These are phyloP conservation scores for Parazoanthus swiftii DNA, from an alignment of 92 coral and sea anemone genomes.

Conservation along the genomic window DNA sequence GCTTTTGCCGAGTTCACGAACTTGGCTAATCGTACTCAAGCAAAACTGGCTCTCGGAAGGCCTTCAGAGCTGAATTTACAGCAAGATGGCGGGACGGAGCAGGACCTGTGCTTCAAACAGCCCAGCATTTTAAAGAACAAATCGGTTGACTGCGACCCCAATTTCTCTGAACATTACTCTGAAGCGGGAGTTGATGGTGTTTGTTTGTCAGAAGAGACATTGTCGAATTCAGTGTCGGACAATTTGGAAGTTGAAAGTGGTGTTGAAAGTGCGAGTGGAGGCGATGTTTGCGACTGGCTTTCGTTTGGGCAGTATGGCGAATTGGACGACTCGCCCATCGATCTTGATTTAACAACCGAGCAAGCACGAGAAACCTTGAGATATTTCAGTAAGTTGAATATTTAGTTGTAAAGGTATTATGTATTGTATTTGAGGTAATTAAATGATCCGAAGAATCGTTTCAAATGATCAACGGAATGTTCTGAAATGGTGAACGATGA, in stretches of 20 bases:
- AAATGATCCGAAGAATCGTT: not conserved
- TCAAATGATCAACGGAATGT: not conserved
- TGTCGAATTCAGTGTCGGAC: constrained; percentile 79
- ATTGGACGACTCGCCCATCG: constrained; percentile 39
- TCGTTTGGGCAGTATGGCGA: constrained; percentile 52
- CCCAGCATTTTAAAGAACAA: constrained; percentile 9
- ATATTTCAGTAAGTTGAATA: constrained; percentile 90
- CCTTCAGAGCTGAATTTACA: constrained; percentile 19
- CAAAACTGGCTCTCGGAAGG: constrained; percentile 38
- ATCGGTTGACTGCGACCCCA: constrained; percentile 13
- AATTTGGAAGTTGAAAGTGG: constrained; percentile 94
- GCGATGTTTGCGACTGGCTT: constrained; percentile 61
- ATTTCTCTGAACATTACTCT: constrained; percentile 1
- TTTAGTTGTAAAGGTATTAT: not conserved
- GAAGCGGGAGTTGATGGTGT: constrained; percentile 36
- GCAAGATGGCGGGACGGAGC: constrained; percentile 41
- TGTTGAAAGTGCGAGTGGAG: constrained; percentile 91
- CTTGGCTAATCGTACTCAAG: constrained; percentile 10
- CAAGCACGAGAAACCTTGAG: constrained; percentile 94
- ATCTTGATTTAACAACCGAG: constrained; percentile 92
- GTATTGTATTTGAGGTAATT: not conserved
- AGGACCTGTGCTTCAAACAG: constrained; percentile 10
- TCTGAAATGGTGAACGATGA: too few species aligned
- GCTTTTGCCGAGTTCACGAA: constrained; percentile 25
- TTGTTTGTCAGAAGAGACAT: constrained; percentile 69